Base-by-base conservation (phyloP, 2,888 invertebrate genomes). In the Erannis defoliaria region DNA sequence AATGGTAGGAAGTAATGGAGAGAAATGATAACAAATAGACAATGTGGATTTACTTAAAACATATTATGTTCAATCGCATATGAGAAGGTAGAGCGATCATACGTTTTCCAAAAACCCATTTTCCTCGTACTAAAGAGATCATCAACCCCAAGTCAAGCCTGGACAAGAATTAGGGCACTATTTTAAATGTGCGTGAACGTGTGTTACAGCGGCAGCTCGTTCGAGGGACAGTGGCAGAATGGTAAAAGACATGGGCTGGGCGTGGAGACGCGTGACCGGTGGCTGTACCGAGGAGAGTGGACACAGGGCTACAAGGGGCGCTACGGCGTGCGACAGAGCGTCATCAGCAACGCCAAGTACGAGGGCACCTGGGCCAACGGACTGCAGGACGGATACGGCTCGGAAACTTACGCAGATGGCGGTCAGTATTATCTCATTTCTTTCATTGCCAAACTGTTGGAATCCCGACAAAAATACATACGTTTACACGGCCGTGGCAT, bases 151-250 rank as follows among this genome's bases (percentile, higher is more conserved):
- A 29, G 6, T 0, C 23, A 16, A 2, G 23, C 10, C 16, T 26
- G 31, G 29, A 21, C 29, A 38, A 31, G 42, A 40, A 60, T 23
- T 53, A 18, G 40, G 40, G 29, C 42, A 19, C 14, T 26, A 12
- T 31, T 2, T 49, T 5, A 55, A 49, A 35, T 10, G 16, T 37
- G n/a, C n/a, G n/a, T n/a, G 16, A 40, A 48, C 43, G 35, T 53
- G 54, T 67, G 64, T 94, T 94, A 40, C 94, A 98, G 98, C 89
- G 99, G 99, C 55, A 98, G 98, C 85, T 96, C 97, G 74, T 99
- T 96, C 94, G 98, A 98, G 91, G 99, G 99, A 65, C 99, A 99
- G 93, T 99, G 99, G 99, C 99, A 99, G 93, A 99, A 99, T 88
- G 99, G 99, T 70, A 98, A 99, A 90, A 95, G 99, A 55, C 99